phyloP scores from a whole-genome alignment of 2,888 invertebrate genomes.

The Cordilura impudica region DNA sequence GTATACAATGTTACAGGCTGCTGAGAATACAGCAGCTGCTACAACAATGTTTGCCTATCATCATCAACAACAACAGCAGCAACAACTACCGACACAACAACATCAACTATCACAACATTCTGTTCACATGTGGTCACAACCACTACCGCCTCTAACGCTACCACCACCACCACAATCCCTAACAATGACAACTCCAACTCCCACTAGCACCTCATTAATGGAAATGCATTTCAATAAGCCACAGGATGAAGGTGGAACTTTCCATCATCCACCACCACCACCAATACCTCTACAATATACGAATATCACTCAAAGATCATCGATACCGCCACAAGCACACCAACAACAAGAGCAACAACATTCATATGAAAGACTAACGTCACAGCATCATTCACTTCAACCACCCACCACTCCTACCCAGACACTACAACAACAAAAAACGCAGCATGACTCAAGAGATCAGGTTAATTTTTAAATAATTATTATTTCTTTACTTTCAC shows the following conservation, averaged over 20 bases:
- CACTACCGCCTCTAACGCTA: conserved; percentile 38
- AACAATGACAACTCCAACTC: conserved; percentile 44
- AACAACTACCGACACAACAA: conserved; percentile 33
- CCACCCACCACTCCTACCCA: conserved; percentile 5
- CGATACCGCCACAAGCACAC: conserved; percentile 2
- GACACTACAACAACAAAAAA: conserved; percentile 16
- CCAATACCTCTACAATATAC: conserved; percentile 37
- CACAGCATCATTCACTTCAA: conserved; percentile 16
- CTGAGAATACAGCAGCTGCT: conserved; percentile 59
- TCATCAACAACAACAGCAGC: conserved; percentile 50
- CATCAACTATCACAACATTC: conserved; percentile 14
- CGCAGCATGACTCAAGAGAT: conserved; percentile 57
- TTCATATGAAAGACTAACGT: conserved; percentile 27
- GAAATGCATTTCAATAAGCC: conserved; percentile 57
- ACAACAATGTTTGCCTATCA: conserved; percentile 68
- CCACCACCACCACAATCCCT: conserved; percentile 48
- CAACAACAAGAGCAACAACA: conserved; percentile 45
- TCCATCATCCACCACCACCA: conserved; percentile 49
- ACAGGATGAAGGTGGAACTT: conserved; percentile 33
- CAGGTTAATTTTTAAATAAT: conserved; percentile 55
- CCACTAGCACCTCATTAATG: conserved; percentile 40
- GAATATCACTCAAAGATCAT: conserved; percentile 52
- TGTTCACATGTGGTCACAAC: conserved; percentile 55
- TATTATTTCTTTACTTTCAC: conserved; percentile 10
- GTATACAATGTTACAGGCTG: conserved; percentile 75